Evolutionary conservation across 2,888 invertebrate species (phyloP).

Genomic region (Strigamia maritima): DNA sequence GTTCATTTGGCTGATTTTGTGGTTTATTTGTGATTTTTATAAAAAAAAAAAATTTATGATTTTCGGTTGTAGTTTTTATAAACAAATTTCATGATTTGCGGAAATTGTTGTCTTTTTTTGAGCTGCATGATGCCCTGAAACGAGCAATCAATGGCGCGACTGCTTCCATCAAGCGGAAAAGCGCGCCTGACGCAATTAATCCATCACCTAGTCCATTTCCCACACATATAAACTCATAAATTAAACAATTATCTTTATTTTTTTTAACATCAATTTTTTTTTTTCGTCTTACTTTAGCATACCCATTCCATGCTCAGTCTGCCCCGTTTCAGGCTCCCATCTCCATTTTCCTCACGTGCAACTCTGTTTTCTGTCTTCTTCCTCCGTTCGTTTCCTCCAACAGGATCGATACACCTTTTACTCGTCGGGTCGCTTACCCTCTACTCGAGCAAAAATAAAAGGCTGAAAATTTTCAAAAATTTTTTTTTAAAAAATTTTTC

Average conservation of each 20-base stretch:
- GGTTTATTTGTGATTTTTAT: too few species aligned
- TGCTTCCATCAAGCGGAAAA: slow-evolving; percentile 8
- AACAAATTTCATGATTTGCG: too few species aligned
- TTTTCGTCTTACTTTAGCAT: not conserved
- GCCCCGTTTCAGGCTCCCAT: not conserved
- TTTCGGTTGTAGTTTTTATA: not conserved
- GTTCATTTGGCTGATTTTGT: too few species aligned
- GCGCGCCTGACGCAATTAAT: slow-evolving; percentile 14
- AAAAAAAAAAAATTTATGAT: too few species aligned
- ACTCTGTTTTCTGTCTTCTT: slow-evolving; percentile 33
- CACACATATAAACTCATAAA: not conserved
- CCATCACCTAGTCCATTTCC: slow-evolving; percentile 3
- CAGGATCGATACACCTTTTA: slow-evolving; percentile 30
- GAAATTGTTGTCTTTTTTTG: not conserved
- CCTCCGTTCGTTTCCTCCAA: slow-evolving; percentile 21
- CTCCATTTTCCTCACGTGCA: slow-evolving; percentile 32
- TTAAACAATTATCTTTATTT: not conserved
- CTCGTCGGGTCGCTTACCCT: slow-evolving; percentile 31
- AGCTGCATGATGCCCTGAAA: not conserved
- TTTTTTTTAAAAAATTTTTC: too few species aligned
- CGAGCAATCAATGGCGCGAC: slow-evolving; percentile 27
- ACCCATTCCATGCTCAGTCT: not conserved
- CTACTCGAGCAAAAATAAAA: slow-evolving; percentile 25
- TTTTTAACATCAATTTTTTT: not conserved
- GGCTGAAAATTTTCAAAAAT: not conserved